Evolutionary conservation across 2,797 vertebrate species (phyloP), one percentile per base, ranked within the genome.

Genomic region (Labroides dimidiatus): DNA sequence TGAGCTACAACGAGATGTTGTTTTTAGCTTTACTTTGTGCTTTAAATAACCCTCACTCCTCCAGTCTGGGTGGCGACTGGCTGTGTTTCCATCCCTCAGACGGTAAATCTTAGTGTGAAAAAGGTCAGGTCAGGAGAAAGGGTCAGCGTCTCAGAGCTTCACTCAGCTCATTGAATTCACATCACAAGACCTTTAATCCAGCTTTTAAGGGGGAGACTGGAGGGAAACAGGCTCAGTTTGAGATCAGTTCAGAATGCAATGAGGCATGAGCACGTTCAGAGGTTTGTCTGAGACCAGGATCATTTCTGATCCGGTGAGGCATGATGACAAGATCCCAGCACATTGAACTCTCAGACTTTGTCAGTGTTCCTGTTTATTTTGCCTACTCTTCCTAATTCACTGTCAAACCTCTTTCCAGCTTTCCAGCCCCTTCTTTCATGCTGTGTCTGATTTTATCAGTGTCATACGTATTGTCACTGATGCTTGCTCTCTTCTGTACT

Each of bases 11-110:
- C 55, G 51, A 53, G 51, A 56, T 65, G 77, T 66, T 84, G 64
- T 74, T 84, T 85, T 82, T 84, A 78, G 78, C 63, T 65, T 78
- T 73, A 72, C 77, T 64, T 61, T 43, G 62, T 23, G 39, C 77
- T 78, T 82, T 81, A 82, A 81, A 87, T 86, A 89, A 70, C 64
- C 62, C 23, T 14, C 16, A 1, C 50, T 62, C 41, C 36, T 64
- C 60, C 27, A 57, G 72, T 75, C 72, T 69, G 70, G 74, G 21
- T 50, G 74, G 58, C 14, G 48, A 61, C 66, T 52, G 55, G 43
- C 43, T 47, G 21, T 44, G 47, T 85, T 78, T 84, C 77, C 82
- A 73, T 24, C 9, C 63, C 41, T 66, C 84, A 55, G 64, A 69
- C 45, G 61, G 59, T 78, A 81, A 84, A 90, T 82, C 66, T 67